phyloP scores from a whole-genome alignment of 2,888 invertebrate species.

The Drosophila anomalata region DNA sequence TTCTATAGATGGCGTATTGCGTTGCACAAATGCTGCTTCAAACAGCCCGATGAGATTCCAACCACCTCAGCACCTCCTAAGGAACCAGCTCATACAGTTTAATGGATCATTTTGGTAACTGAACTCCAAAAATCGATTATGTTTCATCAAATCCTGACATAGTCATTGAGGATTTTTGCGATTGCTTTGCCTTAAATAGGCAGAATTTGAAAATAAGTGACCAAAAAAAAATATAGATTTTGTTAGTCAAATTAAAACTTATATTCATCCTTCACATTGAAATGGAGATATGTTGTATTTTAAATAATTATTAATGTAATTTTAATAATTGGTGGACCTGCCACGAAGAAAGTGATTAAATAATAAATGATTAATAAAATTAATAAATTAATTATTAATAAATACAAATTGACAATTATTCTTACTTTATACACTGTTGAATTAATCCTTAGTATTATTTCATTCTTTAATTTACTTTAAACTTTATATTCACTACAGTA shows the following conservation, averaged over 20 bases:
- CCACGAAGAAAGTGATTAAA: no score
- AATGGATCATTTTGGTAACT: not conserved
- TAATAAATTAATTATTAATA: no score
- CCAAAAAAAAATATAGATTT: not conserved
- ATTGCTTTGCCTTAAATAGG: not conserved
- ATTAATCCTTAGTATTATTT: no score
- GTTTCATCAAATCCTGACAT: no score
- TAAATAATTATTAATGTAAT: not conserved
- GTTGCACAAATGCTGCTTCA: conserved; percentile 45
- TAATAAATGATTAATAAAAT: no score
- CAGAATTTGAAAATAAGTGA: not conserved
- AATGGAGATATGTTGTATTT: not conserved
- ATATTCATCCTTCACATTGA: not conserved
- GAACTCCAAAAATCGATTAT: no score
- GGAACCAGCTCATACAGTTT: conserved; percentile 23
- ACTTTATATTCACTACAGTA: no score
- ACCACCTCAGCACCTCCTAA: not conserved
- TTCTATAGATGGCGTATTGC: conserved; percentile 55
- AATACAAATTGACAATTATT: no score
- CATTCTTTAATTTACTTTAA: no score
- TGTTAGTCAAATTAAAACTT: not conserved
- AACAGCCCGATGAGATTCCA: conserved; percentile 32
- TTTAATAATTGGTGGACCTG: not conserved
- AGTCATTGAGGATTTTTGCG: no score
- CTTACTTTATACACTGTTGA: no score